Conservation (phyloP, 2,888 invertebrate genomes). For the Cephus runcator region DNA sequence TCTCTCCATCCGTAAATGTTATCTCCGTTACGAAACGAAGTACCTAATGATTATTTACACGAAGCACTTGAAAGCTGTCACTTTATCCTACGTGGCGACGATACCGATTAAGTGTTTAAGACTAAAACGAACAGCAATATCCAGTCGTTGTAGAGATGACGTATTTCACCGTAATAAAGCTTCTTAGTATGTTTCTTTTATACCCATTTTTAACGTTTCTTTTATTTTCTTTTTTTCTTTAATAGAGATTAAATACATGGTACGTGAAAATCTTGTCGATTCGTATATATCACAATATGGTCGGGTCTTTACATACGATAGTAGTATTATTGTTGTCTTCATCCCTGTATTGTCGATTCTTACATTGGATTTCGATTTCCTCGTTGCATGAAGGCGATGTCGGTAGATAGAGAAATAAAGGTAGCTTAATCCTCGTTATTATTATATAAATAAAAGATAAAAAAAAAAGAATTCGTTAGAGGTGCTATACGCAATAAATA, state of each 20-base stretch:
- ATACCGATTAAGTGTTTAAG: slow-evolving; percentile 33
- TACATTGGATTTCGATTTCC: slow-evolving; percentile 37
- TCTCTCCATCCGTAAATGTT: background rate
- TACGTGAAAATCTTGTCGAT: slow-evolving; percentile 14
- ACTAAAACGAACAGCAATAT: slow-evolving; percentile 25
- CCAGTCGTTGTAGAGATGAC: slow-evolving; percentile 52
- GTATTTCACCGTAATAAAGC: background rate
- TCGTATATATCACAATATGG: slow-evolving; percentile 59
- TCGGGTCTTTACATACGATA: slow-evolving; percentile 55
- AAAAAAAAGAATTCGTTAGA: slow-evolving; percentile 34
- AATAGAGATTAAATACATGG: slow-evolving; percentile 8
- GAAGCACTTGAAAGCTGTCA: slow-evolving; percentile 49
- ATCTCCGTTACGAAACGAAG: background rate
- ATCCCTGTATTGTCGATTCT: slow-evolving; percentile 66
- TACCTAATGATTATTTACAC: slow-evolving; percentile 35
- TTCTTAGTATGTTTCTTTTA: background rate
- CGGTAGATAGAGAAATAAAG: slow-evolving; percentile 62
- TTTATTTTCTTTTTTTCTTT: background rate
- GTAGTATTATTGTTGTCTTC: slow-evolving; percentile 64
- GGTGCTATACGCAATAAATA: slow-evolving; percentile 47
- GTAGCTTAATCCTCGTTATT: background rate
- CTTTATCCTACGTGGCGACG: slow-evolving; percentile 42
- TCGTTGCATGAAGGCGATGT: slow-evolving; percentile 63
- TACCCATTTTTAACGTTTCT: background rate
- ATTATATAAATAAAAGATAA: slow-evolving; percentile 24